Base-by-base conservation (phyloP, 2,888 invertebrate genomes). In the Sminthurides aquaticus region DNA sequence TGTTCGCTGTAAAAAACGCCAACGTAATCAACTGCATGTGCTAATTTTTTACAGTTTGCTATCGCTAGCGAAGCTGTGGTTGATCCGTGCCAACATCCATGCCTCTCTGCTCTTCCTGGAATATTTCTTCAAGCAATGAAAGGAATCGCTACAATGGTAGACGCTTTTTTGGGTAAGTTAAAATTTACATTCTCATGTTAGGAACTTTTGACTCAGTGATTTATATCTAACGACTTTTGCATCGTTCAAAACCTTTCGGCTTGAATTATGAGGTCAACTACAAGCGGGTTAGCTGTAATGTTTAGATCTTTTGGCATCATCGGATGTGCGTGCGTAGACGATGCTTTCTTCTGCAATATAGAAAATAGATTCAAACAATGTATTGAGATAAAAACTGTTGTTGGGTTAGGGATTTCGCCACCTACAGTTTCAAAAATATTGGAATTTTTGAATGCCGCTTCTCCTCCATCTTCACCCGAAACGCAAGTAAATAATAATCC, bases 121-220 rank as follows among this genome's bases (percentile, higher is more conserved):
- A 95, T 95, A 77, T 97, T 97, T 82, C 84, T 90, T 74, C 91
- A 90, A 78, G 94, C 96, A 8, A 92, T 97, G 83, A 89, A 88
- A 79, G 95, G 95, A 49, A 85, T 97, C 67, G 91, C 96, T 0
- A 89, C 89, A 29, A 88, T 96, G 77, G 93, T 96, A 18, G 96
- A 97, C 81, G 93, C 95, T 1, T 97, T 96, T 81, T 82, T 97
- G 71, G 96, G 96, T 91, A 82, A 80, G 82, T 2, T 27, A 34
- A 52, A 8, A 5, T 20, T 20, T 49, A n/a, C n/a, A n/a, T n/a
- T n/a, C n/a, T n/a, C n/a, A n/a, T 26, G 15, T 54, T 34, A 48
- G 60, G 34, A 54, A 57, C 49, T 59, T 60, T 57, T 20, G 54
- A 43, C n/a, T n/a, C n/a, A n/a, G n/a, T n/a, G n/a, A n/a, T n/a